phyloP scores from a whole-genome alignment of 2,888 invertebrate species.

The Acleris holmiana region DNA sequence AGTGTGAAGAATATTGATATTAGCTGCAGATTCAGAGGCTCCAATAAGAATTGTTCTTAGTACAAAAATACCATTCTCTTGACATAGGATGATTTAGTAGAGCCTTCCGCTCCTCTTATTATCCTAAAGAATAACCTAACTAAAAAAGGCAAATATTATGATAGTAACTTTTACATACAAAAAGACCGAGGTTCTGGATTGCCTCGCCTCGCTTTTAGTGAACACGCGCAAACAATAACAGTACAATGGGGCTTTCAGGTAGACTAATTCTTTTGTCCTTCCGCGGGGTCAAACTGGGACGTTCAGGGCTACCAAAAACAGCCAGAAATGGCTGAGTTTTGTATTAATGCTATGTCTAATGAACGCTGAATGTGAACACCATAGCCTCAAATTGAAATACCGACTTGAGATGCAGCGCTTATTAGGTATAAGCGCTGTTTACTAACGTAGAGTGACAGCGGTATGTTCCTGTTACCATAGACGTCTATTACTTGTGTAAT shows the following conservation, averaged over 20 bases:
- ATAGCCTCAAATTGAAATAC: conserved; percentile 31
- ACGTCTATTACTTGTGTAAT: conserved; percentile 14
- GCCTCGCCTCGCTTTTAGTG: conserved; percentile 60
- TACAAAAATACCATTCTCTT: conserved; percentile 4
- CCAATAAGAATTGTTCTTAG: conserved; percentile 8
- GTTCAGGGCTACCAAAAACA: not conserved
- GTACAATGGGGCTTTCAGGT: conserved; percentile 74
- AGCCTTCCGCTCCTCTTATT: not conserved
- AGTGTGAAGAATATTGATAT: not conserved
- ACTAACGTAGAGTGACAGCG: conserved; percentile 30
- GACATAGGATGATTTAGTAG: conserved; percentile 27
- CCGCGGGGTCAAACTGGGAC: conserved; percentile 37
- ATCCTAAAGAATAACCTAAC: conserved; percentile 4
- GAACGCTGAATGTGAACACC: conserved; percentile 12
- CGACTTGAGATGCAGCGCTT: conserved; percentile 32
- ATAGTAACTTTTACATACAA: conserved; percentile 38
- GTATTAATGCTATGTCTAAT: conserved; percentile 12
- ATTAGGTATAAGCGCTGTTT: conserved; percentile 24
- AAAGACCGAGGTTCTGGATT: conserved; percentile 59
- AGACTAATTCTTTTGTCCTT: conserved; percentile 67
- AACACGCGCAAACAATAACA: conserved; percentile 68
- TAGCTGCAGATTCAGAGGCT: not conserved
- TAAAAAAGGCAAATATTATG: conserved; percentile 24
- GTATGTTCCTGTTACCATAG: conserved; percentile 19
- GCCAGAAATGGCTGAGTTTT: not conserved